Conservation (phyloP, 2,797 vertebrate genomes). For the Notoglanidium macrostoma region DNA sequence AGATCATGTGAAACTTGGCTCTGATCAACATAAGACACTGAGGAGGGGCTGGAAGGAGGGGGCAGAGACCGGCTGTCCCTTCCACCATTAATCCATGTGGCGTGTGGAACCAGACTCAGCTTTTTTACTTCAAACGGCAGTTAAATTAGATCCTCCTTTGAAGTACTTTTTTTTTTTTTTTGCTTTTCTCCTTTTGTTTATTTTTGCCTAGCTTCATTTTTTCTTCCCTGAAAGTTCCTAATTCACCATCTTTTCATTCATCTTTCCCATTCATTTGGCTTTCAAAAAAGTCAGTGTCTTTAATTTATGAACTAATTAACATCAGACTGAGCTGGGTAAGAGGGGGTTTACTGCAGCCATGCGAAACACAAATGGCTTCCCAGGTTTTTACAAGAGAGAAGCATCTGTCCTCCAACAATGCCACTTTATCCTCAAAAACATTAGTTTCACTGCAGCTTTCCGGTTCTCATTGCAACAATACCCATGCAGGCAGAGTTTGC, state of each 20-base stretch:
- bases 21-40: constrained; percentile 34
- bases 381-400: constrained; percentile 52
- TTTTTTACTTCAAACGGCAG: constrained; percentile 59
- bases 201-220: constrained; percentile 48
- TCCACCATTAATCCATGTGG: constrained; percentile 56
- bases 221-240: constrained; percentile 47
- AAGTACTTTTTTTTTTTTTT: constrained; percentile 49
- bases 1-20: constrained; percentile 23
- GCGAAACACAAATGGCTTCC: constrained; percentile 55
- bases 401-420: constrained; percentile 59
- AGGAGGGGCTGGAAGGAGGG: constrained; percentile 23
- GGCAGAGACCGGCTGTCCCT: constrained; percentile 29
- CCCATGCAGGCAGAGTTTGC: constrained; percentile 13
- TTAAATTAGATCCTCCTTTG: constrained; percentile 59
- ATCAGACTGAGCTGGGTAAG: constrained; percentile 56
- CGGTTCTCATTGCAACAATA: constrained; percentile 50
- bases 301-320: constrained; percentile 63
- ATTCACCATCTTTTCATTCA: constrained; percentile 53
- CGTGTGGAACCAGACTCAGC: constrained; percentile 56
- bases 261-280: constrained; percentile 52
- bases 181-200: constrained; percentile 50
- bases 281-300: constrained; percentile 58
- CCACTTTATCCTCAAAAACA: constrained; percentile 54
- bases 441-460: constrained; percentile 50
- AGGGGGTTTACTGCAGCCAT: constrained; percentile 57